phyloP scores from a whole-genome alignment of 2,797 vertebrate species.

The Glossophaga mutica region DNA sequence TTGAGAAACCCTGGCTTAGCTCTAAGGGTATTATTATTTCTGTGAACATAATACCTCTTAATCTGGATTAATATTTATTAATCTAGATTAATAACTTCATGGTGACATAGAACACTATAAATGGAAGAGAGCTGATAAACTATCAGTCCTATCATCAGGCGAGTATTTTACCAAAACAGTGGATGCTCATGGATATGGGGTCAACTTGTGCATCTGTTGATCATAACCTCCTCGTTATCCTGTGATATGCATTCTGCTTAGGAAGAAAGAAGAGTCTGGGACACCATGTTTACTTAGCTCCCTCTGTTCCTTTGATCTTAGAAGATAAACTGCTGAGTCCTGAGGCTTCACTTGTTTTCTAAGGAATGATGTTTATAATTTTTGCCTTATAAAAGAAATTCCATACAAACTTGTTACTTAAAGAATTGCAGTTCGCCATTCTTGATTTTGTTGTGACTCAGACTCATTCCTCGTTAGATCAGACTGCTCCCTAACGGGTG shows the following conservation, averaged over 20 bases:
- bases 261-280: not conserved
- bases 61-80: not conserved
- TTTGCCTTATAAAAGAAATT: not conserved
- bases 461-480: not conserved
- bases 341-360: not conserved
- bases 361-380: not conserved
- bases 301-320: slow-evolving; percentile 4
- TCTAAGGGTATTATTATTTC: not conserved
- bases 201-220: not conserved
- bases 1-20: not conserved
- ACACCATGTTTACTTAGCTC: not conserved
- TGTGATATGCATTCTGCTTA: not conserved
- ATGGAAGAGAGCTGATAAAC: not conserved
- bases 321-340: not conserved
- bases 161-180: not conserved
- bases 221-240: not conserved
- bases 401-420: not conserved
- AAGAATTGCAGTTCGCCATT: not conserved
- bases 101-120: not conserved
- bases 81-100: not conserved
- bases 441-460: not conserved
- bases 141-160: not conserved
- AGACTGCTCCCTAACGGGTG: not conserved
- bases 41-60: not conserved
- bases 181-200: not conserved